phyloP scores from a whole-genome alignment of 92 coral and sea anemone genomes.

The Porites rus region DNA sequence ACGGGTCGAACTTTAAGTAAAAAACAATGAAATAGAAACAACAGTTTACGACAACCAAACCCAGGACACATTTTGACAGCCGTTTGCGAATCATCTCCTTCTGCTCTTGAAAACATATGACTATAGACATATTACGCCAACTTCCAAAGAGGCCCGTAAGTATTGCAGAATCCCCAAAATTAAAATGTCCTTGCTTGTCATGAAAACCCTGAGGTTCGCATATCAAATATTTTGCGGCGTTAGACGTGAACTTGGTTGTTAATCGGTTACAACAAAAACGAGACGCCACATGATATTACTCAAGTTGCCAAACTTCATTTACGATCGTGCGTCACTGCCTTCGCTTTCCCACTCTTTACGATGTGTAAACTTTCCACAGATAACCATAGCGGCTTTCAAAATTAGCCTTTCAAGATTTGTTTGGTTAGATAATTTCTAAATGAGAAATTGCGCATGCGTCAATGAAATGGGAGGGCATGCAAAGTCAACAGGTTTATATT shows the following conservation, averaged over 20 bases:
- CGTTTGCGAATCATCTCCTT: conserved; percentile 29
- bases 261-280: no score
- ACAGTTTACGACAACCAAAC: not conserved
- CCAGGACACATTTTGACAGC: not conserved
- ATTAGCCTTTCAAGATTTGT: not conserved
- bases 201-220: not conserved
- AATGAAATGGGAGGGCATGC: not conserved
- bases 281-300: not conserved
- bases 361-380: not conserved
- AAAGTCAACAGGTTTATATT: not conserved
- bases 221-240: not conserved
- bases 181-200: conserved; percentile 8
- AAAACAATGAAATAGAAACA: not conserved
- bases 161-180: not conserved
- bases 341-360: not conserved
- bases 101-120: not conserved
- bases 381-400: conserved; percentile 3
- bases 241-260: no score
- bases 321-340: not conserved
- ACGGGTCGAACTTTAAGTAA: not conserved
- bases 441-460: conserved; percentile 33
- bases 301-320: not conserved
- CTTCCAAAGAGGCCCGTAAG: not conserved
- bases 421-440: not conserved
- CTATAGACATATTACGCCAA: not conserved